phyloP scores from a whole-genome alignment of 1,140 invertebrate species.

The Nebria ingens region DNA sequence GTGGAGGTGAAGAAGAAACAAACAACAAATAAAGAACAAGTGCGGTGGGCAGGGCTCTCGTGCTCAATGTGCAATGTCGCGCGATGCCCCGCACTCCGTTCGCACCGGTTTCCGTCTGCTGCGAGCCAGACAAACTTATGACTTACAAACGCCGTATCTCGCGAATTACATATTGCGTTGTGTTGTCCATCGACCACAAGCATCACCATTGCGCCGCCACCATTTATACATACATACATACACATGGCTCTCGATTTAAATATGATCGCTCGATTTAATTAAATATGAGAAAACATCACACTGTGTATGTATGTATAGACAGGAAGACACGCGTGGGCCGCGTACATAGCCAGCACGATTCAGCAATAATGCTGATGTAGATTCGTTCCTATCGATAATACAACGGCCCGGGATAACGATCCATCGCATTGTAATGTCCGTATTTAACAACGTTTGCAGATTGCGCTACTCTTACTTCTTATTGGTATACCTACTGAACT shows the following conservation, averaged over 20 bases:
- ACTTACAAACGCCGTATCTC: conserved; percentile 24
- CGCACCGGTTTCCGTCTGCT: not conserved
- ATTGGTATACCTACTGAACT: no score
- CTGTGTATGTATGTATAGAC: not conserved
- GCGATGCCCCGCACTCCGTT: not conserved
- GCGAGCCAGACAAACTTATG: conserved; percentile 19
- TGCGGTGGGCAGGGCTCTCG: not conserved
- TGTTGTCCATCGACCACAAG: conserved; percentile 16
- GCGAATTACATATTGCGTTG: conserved; percentile 22
- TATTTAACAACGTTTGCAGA: conserved; percentile 31
- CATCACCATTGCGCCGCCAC: not conserved
- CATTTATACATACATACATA: not conserved
- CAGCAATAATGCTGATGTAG: conserved; percentile 33
- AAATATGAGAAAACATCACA: not conserved
- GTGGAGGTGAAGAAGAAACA: not conserved
- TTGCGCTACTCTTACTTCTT: conserved; percentile 25
- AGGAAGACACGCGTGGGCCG: conserved; percentile 20
- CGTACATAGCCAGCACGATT: conserved; percentile 28
- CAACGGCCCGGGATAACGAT: conserved; percentile 29
- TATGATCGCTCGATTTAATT: not conserved
- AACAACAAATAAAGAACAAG: not conserved
- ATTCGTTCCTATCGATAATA: conserved; percentile 28
- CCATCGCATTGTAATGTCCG: conserved; percentile 32
- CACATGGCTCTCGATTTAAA: not conserved
- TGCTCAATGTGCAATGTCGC: not conserved